phyloP scores from a whole-genome alignment of 2,797 vertebrate genomes.

The Hypotaenidia okinawae region DNA sequence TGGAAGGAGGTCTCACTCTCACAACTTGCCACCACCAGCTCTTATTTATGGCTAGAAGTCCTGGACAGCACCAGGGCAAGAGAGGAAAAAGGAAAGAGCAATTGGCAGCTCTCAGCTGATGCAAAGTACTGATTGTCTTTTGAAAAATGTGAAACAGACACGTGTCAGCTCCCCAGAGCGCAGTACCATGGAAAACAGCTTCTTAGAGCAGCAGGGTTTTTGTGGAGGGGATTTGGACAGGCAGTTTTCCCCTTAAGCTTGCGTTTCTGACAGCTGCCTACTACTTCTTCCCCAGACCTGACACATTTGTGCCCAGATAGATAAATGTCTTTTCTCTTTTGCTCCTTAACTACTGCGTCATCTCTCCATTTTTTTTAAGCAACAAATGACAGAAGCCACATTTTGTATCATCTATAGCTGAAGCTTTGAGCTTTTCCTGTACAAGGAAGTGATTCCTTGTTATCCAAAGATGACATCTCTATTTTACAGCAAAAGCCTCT shows the following conservation, averaged over 20 bases:
- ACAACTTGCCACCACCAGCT: not conserved
- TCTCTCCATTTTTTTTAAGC: not conserved
- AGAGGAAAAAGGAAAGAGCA: not conserved
- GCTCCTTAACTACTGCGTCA: not conserved
- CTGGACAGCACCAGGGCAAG: not conserved
- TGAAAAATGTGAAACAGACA: not conserved
- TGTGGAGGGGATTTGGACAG: not conserved
- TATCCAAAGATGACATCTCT: not conserved
- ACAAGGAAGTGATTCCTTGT: not conserved
- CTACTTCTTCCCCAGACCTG: not conserved
- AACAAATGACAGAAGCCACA: conserved; percentile 4
- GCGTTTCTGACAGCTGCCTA: conserved; percentile 21
- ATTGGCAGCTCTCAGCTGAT: not conserved
- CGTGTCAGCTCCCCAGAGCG: not conserved
- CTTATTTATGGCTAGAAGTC: not conserved
- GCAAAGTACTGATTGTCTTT: not conserved
- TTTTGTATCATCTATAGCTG: not conserved
- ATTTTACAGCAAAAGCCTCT: conserved; percentile 11
- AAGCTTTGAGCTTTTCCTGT: not conserved
- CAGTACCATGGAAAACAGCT: not conserved
- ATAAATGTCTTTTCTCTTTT: not conserved
- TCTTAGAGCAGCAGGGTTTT: not conserved
- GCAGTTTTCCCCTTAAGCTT: not conserved
- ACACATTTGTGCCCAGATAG: not conserved
- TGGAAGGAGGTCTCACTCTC: not conserved